phyloP scores from a whole-genome alignment of 2,888 invertebrate genomes.

The Dione vanillae region DNA sequence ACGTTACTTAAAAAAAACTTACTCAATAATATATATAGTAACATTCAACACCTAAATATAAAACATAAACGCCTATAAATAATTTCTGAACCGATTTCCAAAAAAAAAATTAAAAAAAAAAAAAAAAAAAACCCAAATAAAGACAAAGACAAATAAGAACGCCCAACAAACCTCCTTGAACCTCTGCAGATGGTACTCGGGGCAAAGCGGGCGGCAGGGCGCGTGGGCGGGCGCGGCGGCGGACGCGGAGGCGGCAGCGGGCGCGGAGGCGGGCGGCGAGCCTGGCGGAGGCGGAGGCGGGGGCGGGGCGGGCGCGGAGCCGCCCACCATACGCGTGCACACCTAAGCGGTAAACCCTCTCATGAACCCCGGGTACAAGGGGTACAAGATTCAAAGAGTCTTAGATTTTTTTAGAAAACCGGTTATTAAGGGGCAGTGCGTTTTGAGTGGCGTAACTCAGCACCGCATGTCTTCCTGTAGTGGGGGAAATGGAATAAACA shows the following conservation, averaged over 20 bases:
- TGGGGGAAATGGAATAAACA: too few species aligned
- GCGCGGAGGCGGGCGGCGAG: constrained; percentile 54
- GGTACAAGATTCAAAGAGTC: too few species aligned
- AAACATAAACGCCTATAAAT: neutral
- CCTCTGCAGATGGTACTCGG: constrained; percentile 74
- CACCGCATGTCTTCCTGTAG: too few species aligned
- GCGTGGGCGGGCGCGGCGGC: constrained; percentile 52
- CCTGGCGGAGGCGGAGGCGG: constrained; percentile 65
- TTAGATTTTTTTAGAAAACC: too few species aligned
- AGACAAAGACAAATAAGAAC: neutral
- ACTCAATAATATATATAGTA: too few species aligned
- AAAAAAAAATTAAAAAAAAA: neutral
- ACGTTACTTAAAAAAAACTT: too few species aligned
- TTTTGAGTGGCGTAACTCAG: too few species aligned
- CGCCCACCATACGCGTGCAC: constrained; percentile 76
- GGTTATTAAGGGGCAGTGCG: too few species aligned
- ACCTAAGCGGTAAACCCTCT: constrained; percentile 58
- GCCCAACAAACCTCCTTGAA: constrained; percentile 68
- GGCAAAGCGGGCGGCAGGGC: constrained; percentile 69
- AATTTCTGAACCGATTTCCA: neutral
- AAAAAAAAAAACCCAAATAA: neutral
- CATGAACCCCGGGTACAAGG: neutral
- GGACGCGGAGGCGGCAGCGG: constrained; percentile 64
- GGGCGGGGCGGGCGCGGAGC: constrained; percentile 55
- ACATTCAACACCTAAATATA: neutral